Base-by-base conservation (phyloP, 2,888 invertebrate species). In the Gymnocheta viridis region DNA sequence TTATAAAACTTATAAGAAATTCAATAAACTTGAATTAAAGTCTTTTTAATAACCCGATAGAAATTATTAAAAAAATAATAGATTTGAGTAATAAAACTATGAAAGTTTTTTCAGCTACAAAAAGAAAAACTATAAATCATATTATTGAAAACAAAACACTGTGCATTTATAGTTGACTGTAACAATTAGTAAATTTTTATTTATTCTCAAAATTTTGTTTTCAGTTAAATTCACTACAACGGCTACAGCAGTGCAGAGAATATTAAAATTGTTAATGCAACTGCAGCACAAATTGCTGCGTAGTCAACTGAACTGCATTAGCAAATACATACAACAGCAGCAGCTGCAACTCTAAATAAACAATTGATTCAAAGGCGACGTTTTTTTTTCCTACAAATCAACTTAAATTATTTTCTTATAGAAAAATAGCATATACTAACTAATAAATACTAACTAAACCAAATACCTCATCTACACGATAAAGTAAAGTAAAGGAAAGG, bases 211-310 rank as follows among this genome's bases (percentile, higher is more conserved):
- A 24, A 38, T 51, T 19, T 4, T 38, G 0, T 58, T 82, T 82
- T 1, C 72, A 87, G 87, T 78, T 82, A 87, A 86, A 87, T 82
- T 79, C 85, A 85, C 82, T 89, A 91, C 89, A 91, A 91, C 91
- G 91, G 91, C 92, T 91, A 90, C 91, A 90, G 89, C 90, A 87
- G 89, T 90, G 90, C 90, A 91, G 88, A 89, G 91, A 83, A 89
- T 91, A 86, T 85, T 90, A 86, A 89, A 91, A 90, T 87, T 91
- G 89, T 90, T 91, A 87, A 91, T 91, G 89, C 90, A 90, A 90
- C 86, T 90, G 88, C 91, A 91, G 89, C 89, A 90, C 82, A 91
- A 92, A 88, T 85, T 91, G 91, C 89, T 92, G 88, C 90, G 91
- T 60, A 85, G 88, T 88, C 80, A 89, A 88, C 87, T 86, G 85